Conservation (phyloP, 2,888 invertebrate species). For the Drosophila mercatorum region DNA sequence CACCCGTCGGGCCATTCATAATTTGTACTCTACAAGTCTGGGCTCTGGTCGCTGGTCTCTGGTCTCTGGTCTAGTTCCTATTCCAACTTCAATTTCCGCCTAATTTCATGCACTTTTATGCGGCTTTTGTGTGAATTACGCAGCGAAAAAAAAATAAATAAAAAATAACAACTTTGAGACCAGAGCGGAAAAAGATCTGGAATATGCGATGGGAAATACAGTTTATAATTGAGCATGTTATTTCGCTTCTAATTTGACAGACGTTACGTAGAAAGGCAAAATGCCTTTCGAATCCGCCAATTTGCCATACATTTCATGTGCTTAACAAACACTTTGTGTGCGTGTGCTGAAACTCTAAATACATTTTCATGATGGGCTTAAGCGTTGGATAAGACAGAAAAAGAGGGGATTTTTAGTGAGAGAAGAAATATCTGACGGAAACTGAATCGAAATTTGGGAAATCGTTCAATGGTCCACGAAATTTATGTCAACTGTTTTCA, state of each 20-base stretch:
- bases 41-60: not conserved
- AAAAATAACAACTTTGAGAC: slow-evolving; percentile 23
- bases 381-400: not conserved
- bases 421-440: not conserved
- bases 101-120: slow-evolving; percentile 78
- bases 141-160: slow-evolving; percentile 56
- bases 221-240: slow-evolving; percentile 49
- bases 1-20: slow-evolving; percentile 78
- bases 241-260: slow-evolving; percentile 47
- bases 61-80: slow-evolving; percentile 31
- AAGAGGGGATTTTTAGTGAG: not conserved
- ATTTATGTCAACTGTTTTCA: not conserved
- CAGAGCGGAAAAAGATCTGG: slow-evolving; percentile 69
- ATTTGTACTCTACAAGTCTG: slow-evolving; percentile 37
- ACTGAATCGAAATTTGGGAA: not conserved
- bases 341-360: slow-evolving; percentile 8
- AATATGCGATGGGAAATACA: slow-evolving; percentile 44
- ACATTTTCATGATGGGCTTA: not conserved
- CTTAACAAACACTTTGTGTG: slow-evolving; percentile 11
- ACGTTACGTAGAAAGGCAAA: slow-evolving; percentile 47
- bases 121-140: slow-evolving; percentile 75
- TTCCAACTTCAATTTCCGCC: slow-evolving; percentile 73
- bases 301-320: slow-evolving; percentile 37
- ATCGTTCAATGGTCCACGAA: not conserved
- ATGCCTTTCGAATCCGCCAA: slow-evolving; percentile 64